phyloP scores from a whole-genome alignment of 2,113 vertebrate species.

The Athene noctua region DNA sequence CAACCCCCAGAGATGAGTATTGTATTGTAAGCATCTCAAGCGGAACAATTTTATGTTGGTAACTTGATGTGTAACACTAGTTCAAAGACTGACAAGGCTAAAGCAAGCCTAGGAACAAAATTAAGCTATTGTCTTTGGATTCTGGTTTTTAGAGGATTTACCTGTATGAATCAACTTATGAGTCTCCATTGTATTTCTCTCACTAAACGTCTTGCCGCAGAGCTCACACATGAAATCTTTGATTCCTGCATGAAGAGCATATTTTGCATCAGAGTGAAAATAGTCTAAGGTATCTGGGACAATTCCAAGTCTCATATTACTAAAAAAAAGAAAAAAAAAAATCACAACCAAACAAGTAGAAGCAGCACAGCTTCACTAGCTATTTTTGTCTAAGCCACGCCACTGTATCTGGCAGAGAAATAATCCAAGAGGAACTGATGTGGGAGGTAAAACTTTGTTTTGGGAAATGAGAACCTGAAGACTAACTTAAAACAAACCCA shows the following conservation, averaged over 20 bases:
- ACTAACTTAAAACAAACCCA: background rate
- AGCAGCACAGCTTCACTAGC: background rate
- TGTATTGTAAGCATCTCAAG: background rate
- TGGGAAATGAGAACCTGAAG: background rate
- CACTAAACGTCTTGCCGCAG: constrained; percentile 96
- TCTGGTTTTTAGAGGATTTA: constrained; percentile 38
- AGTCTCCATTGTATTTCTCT: constrained; percentile 95
- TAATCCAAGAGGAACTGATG: background rate
- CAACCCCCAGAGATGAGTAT: background rate
- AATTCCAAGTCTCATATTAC: background rate
- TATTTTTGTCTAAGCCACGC: background rate
- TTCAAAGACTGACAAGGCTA: background rate
- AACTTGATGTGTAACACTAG: background rate
- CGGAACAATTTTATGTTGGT: background rate
- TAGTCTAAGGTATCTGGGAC: background rate
- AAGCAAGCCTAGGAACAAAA: background rate
- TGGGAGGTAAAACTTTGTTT: background rate
- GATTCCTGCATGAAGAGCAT: constrained; percentile 78
- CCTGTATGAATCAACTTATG: constrained; percentile 98
- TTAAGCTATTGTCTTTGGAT: background rate
- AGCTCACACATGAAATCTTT: constrained; percentile 99
- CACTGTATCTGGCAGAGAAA: background rate
- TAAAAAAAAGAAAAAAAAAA: background rate
- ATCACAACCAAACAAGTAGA: background rate
- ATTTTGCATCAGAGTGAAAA: background rate